Evolutionary conservation across 2,888 invertebrate species (phyloP).

Genomic region (Anthoptus insignis): DNA sequence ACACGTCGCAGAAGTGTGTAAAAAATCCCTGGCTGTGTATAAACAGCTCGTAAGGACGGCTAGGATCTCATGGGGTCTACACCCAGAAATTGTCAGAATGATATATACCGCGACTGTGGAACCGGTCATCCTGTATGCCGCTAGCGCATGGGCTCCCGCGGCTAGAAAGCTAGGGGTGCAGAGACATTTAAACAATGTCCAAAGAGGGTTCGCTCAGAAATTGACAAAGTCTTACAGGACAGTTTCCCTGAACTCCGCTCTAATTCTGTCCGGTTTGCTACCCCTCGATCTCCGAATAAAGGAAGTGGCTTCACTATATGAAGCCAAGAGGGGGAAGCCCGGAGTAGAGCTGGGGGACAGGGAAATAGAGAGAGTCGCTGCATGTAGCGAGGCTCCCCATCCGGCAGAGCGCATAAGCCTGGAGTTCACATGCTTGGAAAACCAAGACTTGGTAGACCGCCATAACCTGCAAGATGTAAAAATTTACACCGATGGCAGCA

Average conservation of each 20-base stretch:
- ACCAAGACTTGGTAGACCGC: background rate
- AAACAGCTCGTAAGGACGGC: too few species aligned
- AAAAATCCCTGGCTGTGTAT: background rate
- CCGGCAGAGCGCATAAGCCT: background rate
- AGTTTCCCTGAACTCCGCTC: too few species aligned
- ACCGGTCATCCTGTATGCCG: conserved; percentile 33
- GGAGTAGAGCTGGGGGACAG: background rate
- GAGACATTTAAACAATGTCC: too few species aligned
- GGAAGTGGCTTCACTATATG: too few species aligned
- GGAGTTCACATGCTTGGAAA: background rate
- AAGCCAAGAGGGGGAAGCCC: too few species aligned
- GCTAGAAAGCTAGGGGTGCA: background rate
- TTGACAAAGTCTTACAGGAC: too few species aligned
- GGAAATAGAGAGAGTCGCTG: background rate
- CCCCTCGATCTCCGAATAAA: too few species aligned
- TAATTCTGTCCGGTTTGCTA: too few species aligned
- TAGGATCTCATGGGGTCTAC: background rate
- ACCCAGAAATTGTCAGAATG: conserved; percentile 12
- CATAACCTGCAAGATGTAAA: background rate
- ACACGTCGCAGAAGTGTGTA: background rate
- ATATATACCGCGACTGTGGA: conserved; percentile 29
- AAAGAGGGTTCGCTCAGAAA: too few species aligned
- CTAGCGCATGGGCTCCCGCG: conserved; percentile 39
- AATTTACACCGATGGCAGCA: too few species aligned
- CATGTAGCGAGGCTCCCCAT: background rate